Evolutionary conservation across 2,888 invertebrate genomes (phyloP).

Genomic region (Eupeodes latifasciatus): DNA sequence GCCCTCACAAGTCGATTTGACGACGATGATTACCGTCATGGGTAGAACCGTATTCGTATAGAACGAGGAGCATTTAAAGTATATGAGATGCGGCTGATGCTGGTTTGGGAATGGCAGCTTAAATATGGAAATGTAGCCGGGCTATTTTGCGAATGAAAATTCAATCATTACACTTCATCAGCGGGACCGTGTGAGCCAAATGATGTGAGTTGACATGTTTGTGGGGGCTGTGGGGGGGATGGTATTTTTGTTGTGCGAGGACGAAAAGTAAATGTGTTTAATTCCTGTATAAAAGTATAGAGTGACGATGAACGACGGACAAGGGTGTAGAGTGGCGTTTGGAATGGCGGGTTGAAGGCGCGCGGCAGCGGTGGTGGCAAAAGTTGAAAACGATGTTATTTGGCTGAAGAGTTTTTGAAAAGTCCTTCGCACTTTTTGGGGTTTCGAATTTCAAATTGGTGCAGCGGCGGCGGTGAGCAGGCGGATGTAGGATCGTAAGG

Average conservation of each 20-base stretch:
- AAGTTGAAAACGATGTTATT: slow-evolving; percentile 64
- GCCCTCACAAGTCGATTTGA: slow-evolving; percentile 71
- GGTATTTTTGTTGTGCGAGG: slow-evolving; percentile 5
- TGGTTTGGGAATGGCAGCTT: slow-evolving; percentile 57
- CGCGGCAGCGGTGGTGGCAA: neutral
- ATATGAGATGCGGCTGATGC: neutral
- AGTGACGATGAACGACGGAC: no score
- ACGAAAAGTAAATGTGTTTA: slow-evolving; percentile 18
- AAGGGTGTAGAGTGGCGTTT: no score
- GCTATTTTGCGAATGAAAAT: slow-evolving; percentile 76
- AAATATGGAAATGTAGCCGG: slow-evolving; percentile 75
- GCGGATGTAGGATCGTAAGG: neutral
- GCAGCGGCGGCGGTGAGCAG: neutral
- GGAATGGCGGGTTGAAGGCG: no score
- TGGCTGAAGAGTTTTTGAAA: slow-evolving; percentile 26
- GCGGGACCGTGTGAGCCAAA: slow-evolving; percentile 69
- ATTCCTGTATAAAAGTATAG: neutral
- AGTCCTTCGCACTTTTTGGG: slow-evolving; percentile 40
- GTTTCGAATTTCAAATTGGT: neutral
- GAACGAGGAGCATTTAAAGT: neutral
- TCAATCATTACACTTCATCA: slow-evolving; percentile 76
- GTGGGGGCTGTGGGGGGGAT: neutral
- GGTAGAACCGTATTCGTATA: slow-evolving; percentile 4
- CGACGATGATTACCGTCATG: slow-evolving; percentile 70
- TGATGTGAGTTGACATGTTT: slow-evolving; percentile 51